Evolutionary conservation across 2,888 invertebrate species (phyloP).

Genomic region (Chaetoderma sp.): DNA sequence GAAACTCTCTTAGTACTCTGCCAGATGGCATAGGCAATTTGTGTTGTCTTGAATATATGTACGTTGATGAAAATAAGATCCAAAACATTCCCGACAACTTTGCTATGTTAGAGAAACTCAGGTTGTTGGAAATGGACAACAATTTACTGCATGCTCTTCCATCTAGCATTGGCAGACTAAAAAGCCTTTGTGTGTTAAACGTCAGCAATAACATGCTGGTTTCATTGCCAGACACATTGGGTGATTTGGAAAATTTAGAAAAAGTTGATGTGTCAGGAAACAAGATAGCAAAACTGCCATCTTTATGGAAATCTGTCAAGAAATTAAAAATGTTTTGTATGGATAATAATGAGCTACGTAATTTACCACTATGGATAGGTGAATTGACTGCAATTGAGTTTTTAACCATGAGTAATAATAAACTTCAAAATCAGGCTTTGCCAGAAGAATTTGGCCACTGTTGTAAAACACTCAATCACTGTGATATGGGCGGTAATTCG

Average conservation of each 20-base stretch:
- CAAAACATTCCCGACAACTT: constrained; percentile 40
- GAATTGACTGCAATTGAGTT: constrained; percentile 39
- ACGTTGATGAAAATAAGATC: constrained; percentile 49
- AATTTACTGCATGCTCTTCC: constrained; percentile 43
- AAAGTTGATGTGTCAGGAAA: constrained; percentile 53
- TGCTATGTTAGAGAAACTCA: constrained; percentile 40
- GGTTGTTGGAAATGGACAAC: constrained; percentile 41
- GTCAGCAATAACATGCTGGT: constrained; percentile 45
- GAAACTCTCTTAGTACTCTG: constrained; percentile 46
- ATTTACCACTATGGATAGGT: constrained; percentile 49
- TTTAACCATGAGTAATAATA: constrained; percentile 50
- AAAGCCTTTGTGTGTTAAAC: constrained; percentile 44
- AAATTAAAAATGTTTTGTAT: constrained; percentile 44
- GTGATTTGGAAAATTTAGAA: constrained; percentile 40
- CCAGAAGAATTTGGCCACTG: constrained; percentile 40
- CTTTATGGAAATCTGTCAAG: constrained; percentile 37
- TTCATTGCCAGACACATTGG: constrained; percentile 44
- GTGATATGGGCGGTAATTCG: constrained; percentile 57
- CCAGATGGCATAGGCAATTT: constrained; percentile 51
- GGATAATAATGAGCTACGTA: constrained; percentile 43
- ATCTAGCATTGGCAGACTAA: constrained; percentile 44
- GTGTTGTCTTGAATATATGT: constrained; percentile 35
- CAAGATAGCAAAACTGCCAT: constrained; percentile 42
- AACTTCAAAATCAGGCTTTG: constrained; percentile 40
- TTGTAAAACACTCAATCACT: constrained; percentile 39